Base-by-base conservation (phyloP, 2,113 vertebrate species). In the Empidonax alnorum region DNA sequence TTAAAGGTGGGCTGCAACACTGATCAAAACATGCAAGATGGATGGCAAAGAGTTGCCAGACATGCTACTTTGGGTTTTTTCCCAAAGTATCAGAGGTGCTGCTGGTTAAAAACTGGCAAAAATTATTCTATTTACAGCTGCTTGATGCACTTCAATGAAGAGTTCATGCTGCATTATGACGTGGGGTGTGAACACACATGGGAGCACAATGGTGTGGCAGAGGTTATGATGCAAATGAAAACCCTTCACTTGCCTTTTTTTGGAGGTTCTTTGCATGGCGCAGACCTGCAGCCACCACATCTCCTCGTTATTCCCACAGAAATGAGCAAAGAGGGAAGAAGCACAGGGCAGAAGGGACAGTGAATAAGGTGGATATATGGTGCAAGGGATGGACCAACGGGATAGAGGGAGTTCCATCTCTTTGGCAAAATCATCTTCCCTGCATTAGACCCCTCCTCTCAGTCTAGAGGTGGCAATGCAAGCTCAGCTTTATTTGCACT, bases 1-100 rank as follows among this genome's bases (percentile, higher is more conserved):
- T 95, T 92, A 95, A 93, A 94, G 88, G 84, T 65, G 73, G 81
- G 81, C 83, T 82, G 77, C 87, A 87, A 75, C 74, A 42, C 7
- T 61, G 93, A 84, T 75, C 90, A 93, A 81, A 89, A 59, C 0
- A 3, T 4, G 19, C 33, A 50, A 61, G 84, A 93, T 27, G 62
- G 90, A 91, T 72, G 74, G 77, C 30, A n/a, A 59, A 35, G 95
- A 7, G 24, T 28, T 56, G 47, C 69, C 66, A 81, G 87, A 81
- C 33, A 8, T 0, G 6, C 27, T 44, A 1, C 17, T 89, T 84
- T 31, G 56, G n/a, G 31, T 84, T 84, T 84, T 84, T 84, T 71
- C 65, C 49, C 24, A 12, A 41, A 41, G 31, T 28, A 17, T 56
- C 49, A 71, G 31, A 63, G 65, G 35, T 16, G 56, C 35, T 37